Base-by-base conservation (phyloP, 2,113 vertebrate genomes). In the Sapajus apella region DNA sequence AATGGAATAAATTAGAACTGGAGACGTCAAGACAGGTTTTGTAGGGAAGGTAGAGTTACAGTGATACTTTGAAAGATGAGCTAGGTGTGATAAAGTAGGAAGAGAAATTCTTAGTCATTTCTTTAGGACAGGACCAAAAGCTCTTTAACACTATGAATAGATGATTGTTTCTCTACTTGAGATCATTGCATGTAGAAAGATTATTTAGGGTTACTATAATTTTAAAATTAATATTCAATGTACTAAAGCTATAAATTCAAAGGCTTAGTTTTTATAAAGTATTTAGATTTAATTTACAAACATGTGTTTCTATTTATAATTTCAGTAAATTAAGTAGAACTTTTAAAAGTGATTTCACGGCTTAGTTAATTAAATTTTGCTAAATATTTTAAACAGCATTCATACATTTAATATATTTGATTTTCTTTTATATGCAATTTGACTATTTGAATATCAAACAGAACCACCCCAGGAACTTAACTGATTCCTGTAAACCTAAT, bases 281-380 rank as follows among this genome's bases (percentile, higher is more conserved):
- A 91, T 76, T 95, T 81, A 73, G 27, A 83, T 93, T 95, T 96
- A 87, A 84, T 97, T 95, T 95, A 96, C 30, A 94, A 94, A 93
- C 10, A 43, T 43, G 40, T 52, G 30, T 87, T 94, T 56, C 94
- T 95, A 90, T 81, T 94, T 87, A 90, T 90, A 95, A 92, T 73
- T 81, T 52, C 21, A 85, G 30, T 66, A 97, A 81, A 92, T 77
- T 94, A 88, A 95, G 8, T 61, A 43, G 96, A 56, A 77, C 16
- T 94, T 92, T 94, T 87, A 77, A 84, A 73, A 58, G 18, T 16
- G 40, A 92, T 92, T 96, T 96, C 92, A 90, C 1, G 81, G 56
- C 18, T 96, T 66, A 75, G 43, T 94, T 94, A 84, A 95, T 97
- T 96, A 96, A 97, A 95, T 93, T 17, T 43, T 30, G 43, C 90